Conservation (phyloP, 2,113 vertebrate species). For the Phylloscopus trochilus region DNA sequence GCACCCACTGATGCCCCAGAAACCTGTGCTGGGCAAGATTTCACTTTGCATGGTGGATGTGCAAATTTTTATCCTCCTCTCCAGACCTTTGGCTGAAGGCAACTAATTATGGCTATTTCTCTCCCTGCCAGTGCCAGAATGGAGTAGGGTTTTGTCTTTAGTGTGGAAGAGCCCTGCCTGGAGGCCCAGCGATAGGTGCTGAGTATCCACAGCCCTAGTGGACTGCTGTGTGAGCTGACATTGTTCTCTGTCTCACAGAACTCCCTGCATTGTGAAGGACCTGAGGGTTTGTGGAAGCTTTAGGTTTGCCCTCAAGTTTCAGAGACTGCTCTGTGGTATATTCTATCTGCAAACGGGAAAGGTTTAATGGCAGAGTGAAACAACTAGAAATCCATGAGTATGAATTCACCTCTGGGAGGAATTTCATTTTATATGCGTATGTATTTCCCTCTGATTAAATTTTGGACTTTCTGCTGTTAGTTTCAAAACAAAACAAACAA, state of each 20-base stretch:
- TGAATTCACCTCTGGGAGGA: neutral
- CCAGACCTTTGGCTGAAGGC: neutral
- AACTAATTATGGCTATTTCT: neutral
- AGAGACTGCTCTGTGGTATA: neutral
- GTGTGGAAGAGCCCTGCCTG: neutral
- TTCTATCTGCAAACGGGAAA: neutral
- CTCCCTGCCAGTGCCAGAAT: neutral
- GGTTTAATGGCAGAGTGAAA: neutral
- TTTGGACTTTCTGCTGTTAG: neutral
- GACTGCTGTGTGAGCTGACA: neutral
- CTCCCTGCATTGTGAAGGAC: neutral
- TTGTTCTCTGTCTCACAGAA: neutral
- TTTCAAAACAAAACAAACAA: neutral
- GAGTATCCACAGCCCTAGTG: neutral
- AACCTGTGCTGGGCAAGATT: neutral
- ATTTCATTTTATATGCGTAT: neutral
- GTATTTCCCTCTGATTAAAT: neutral
- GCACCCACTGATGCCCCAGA: neutral
- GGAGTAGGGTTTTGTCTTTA: neutral
- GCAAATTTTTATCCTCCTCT: neutral
- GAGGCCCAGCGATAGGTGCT: neutral
- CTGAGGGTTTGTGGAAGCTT: neutral
- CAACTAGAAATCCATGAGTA: neutral
- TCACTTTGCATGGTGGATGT: neutral
- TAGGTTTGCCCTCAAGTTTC: neutral